Evolutionary conservation across 2,113 vertebrate species (phyloP), one percentile per base, ranked within the genome.

Genomic region (Eublepharis macularius): DNA sequence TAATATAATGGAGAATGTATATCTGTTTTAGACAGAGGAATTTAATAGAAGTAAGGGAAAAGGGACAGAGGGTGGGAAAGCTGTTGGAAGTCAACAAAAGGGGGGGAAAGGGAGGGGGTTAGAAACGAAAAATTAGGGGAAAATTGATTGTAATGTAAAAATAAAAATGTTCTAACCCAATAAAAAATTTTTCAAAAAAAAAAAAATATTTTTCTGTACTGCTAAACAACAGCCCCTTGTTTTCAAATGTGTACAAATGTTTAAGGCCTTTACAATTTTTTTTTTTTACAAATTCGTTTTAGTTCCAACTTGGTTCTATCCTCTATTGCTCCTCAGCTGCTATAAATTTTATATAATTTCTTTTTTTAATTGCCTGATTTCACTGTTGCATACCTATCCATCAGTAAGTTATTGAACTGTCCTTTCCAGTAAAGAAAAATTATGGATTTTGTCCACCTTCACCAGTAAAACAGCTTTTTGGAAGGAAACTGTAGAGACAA

Each of bases 331-430:
- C 32, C 76, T 82, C 75, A 75, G 86, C 66, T 51, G 68, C 47
- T 69, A 70, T 84, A 80, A 86, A 88, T 90, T 54, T 82, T 16
- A 49, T 19, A 63, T 80, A 84, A 88, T 76, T 79, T 36, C 51
- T 54, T 80, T 84, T 87, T 86, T 65, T 69, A n/a, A 54, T 81
- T 70, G 36, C 2, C 0, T 51, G 2, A 86, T 89, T 87, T 78
- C 70, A 70, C 41, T 80, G 49, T 5, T 82, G 75, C 72, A 34
- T 81, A 14, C 39, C 68, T 65, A 34, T 74, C 82, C 29, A 29
- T 72, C 49, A 75, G 45, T 6, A 7, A 85, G 54, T 63, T 87
- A 60, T 12, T 74, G 79, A 68, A 51, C 47, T 82, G 43, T 32
- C 70, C 65, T 49, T 90, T 88, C 75, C 76, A 75, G 41, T 86